phyloP scores from a whole-genome alignment of 2,113 vertebrate genomes.

The Mormyrus lacerda region DNA sequence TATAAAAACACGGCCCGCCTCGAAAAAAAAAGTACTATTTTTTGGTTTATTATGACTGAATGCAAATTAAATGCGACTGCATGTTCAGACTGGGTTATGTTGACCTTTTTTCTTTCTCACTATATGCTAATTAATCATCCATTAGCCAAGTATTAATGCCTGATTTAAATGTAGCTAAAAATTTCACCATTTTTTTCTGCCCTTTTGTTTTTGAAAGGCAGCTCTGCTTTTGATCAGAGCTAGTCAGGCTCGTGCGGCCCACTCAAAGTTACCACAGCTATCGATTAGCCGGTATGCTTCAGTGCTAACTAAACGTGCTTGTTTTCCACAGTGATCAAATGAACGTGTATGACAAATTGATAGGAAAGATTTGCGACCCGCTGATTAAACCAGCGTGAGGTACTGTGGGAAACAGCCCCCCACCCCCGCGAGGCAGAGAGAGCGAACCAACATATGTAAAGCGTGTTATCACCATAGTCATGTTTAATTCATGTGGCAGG shows the following conservation, averaged over 20 bases:
- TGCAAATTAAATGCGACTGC: not conserved
- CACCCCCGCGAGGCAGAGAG: not conserved
- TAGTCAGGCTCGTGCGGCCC: not conserved
- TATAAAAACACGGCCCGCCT: not conserved
- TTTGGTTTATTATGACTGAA: not conserved
- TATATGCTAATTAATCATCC: not conserved
- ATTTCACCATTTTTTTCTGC: not conserved
- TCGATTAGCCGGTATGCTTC: not conserved
- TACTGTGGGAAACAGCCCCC: not conserved
- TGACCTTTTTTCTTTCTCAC: not conserved
- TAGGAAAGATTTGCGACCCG: not conserved
- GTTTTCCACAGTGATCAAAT: not conserved
- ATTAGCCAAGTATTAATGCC: not conserved
- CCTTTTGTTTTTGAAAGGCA: not conserved
- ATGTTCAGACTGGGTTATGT: not conserved
- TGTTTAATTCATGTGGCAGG: conserved; percentile 47
- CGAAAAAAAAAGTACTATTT: not conserved
- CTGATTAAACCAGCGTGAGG: not conserved
- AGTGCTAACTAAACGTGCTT: not conserved
- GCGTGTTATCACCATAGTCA: conserved; percentile 38
- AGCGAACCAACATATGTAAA: conserved; percentile 45
- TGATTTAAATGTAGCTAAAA: not conserved
- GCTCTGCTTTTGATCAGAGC: not conserved
- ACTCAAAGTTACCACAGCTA: not conserved
- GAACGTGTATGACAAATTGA: not conserved